Evolutionary conservation across 2,797 vertebrate species (phyloP).

Genomic region (Buphagus erythrorhynchus): DNA sequence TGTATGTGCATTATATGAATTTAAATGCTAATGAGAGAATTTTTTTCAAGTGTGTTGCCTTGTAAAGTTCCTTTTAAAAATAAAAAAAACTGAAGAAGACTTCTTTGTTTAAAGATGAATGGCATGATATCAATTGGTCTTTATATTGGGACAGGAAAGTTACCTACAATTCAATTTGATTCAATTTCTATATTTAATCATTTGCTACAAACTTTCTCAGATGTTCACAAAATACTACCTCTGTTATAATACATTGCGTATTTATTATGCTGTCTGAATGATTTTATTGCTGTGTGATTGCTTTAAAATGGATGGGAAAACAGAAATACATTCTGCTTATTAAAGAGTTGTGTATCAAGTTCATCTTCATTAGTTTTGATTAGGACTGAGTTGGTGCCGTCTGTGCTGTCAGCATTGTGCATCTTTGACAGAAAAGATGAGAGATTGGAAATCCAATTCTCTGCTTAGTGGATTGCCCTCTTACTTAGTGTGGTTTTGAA

Average conservation of each 20-base stretch:
- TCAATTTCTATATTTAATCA: background rate
- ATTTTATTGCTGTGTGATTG: background rate
- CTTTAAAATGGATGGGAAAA: slow-evolving; percentile 29
- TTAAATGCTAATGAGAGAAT: background rate
- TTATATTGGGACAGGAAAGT: background rate
- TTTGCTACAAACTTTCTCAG: background rate
- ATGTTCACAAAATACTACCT: background rate
- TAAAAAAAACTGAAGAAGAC: background rate
- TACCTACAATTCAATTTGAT: background rate
- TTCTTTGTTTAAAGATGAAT: background rate
- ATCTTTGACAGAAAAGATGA: slow-evolving; percentile 3
- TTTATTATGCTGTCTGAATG: background rate
- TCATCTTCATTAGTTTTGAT: slow-evolving; percentile 70
- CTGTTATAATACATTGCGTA: background rate
- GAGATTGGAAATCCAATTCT: background rate
- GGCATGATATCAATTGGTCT: background rate
- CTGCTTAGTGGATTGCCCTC: background rate
- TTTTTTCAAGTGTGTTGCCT: background rate
- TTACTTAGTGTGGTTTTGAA: background rate
- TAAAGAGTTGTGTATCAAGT: slow-evolving; percentile 43
- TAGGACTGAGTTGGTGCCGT: slow-evolving; percentile 26
- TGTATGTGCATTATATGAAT: background rate
- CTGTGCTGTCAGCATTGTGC: slow-evolving; percentile 20
- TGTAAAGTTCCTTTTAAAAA: background rate
- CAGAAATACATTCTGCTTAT: slow-evolving; percentile 44